phyloP scores from a whole-genome alignment of 2,797 vertebrate genomes.

The Paedocypris micromegethes region DNA sequence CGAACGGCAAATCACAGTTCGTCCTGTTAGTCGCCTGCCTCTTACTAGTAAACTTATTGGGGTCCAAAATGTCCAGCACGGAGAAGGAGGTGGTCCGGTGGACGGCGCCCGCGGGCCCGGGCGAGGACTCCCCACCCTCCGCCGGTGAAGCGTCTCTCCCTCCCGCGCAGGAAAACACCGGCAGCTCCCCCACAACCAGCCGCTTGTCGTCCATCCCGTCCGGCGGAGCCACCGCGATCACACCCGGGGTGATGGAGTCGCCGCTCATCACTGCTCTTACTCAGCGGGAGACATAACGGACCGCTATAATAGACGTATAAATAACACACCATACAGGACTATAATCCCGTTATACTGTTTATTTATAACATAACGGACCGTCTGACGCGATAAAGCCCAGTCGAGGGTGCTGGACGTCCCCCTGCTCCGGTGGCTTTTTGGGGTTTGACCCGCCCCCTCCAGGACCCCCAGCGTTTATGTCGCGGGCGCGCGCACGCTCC shows the following conservation, averaged over 20 bases:
- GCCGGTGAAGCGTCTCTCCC: slow-evolving; percentile 64
- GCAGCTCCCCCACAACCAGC: slow-evolving; percentile 59
- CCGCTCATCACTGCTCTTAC: slow-evolving; percentile 51
- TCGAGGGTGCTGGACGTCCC: slow-evolving; percentile 45
- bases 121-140: slow-evolving; percentile 68
- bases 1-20: slow-evolving; percentile 56
- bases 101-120: slow-evolving; percentile 61
- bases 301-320: too few species aligned
- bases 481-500: slow-evolving; percentile 12
- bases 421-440: slow-evolving; percentile 54
- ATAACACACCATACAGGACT: too few species aligned
- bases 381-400: too few species aligned
- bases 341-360: too few species aligned
- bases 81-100: slow-evolving; percentile 96
- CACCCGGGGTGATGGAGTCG: slow-evolving; percentile 67
- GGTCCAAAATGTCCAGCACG: slow-evolving; percentile 95
- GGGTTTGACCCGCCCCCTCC: slow-evolving; percentile 56
- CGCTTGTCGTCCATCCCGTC: slow-evolving; percentile 77
- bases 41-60: slow-evolving; percentile 96
- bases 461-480: slow-evolving; percentile 46
- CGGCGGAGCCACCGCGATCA: slow-evolving; percentile 60
- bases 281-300: slow-evolving; percentile 41
- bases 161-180: slow-evolving; percentile 64
- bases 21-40: slow-evolving; percentile 64
- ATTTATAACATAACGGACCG: too few species aligned